Base-by-base conservation (phyloP, 2,113 vertebrate species). In the Genyomyrus donnyi region DNA sequence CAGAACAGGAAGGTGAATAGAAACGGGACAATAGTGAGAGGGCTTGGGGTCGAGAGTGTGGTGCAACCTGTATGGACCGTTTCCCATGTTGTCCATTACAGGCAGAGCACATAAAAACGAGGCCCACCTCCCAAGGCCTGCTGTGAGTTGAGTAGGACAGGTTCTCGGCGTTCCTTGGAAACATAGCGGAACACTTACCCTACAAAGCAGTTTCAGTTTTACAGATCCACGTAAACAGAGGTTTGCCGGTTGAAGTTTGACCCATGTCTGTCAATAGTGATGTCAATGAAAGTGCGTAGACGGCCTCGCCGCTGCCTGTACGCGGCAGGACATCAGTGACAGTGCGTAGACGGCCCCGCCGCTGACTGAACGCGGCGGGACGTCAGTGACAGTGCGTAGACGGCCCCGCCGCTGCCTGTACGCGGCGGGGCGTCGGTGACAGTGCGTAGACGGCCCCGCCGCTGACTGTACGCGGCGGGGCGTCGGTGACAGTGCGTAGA, bases 1-100 rank as follows among this genome's bases (percentile, higher is more conserved):
- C 46, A 74, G 86, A 92, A 89, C 87, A 88, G 92, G 91, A 89
- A 87, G 56, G 89, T 93, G 91, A 94, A 93, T 92, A 92, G 88
- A 89, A 89, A 88, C 52, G 0, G 17, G 15, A 77, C 58, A 89
- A 91, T 90, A 89, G 92, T 90, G 93, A 94, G 92, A 90, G 88
- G 53, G 49, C 21, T 58, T n/a, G 39, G 87, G 87, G 42, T 77
- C 74, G 88, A 87, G 88, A 89, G 66, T n/a, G 42, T 85, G 53
- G 42, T 52, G 77, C 77, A 85, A 85, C 89, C 89, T 85, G 49
- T 85, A 50, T 46, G 45, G 77, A 58, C 80, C 24, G 11, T 85
- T 56, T 46, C 50, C 31, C 39, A 58, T 85, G 21, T 89, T 85
- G 50, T 56, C 80, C 80, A 17, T 58, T 89, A 58, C 35, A 58